Base-by-base conservation (phyloP, 2,797 vertebrate species). In the Momotus momota region DNA sequence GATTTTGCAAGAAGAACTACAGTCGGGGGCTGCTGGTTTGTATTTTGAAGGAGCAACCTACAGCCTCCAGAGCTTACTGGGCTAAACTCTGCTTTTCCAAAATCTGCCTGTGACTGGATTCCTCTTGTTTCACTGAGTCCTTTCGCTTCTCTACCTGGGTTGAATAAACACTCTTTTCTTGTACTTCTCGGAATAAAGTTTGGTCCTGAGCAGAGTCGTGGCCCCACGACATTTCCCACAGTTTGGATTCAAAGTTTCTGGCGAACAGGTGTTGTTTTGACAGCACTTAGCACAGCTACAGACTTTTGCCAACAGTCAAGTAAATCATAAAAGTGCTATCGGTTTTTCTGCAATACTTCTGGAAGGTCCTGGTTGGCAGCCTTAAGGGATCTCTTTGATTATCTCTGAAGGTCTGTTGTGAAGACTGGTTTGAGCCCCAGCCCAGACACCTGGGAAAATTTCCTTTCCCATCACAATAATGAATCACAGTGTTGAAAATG, bases 401-500 rank as follows among this genome's bases (percentile, higher is more conserved):
- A 26, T 54, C 58, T 79, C 54, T 35, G 46, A 66, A 88, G 61
- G 40, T 74, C 27, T 78, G 16, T 58, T 58, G 21, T 60, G 48
- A 81, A 72, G 54, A 49, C 12, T 12, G 27, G 15, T 65, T 79
- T 86, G n/a, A 93, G 51, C 5, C 49, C 12, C 54, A 91, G 58
- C 20, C n/a, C 46, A 43, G 71, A 65, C 20, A 86, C 49, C 46
- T n/a, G 74, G 38, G 40, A 61, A 69, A 75, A 79, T 75, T 49
- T 65, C 45, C 31, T 86, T 92, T 81, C 66, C 41, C 51, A 64
- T 74, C 69, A 60, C 23, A 25, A 6, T 40, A 66, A 84, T 48
- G 77, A 86, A 88, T 78, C 70, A 22, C 25, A 27, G 57, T 14
- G 9, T 75, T 86, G 81, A 86, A 91, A 92, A 69, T 12, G 4